Evolutionary conservation across 1,140 invertebrate genomes (phyloP).

Genomic region (Orius insidiosus): DNA sequence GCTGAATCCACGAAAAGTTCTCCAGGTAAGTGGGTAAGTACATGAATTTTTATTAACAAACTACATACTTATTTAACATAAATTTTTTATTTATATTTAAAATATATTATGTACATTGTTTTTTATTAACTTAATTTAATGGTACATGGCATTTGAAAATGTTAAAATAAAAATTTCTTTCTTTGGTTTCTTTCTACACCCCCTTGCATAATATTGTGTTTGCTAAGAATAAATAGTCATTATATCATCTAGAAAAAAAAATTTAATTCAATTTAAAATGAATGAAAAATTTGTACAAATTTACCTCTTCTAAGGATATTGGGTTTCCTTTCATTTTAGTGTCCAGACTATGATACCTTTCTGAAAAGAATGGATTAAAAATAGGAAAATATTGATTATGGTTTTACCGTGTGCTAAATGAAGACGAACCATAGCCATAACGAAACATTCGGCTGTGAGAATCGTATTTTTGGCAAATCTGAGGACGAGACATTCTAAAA

Average conservation of each 20-base stretch:
- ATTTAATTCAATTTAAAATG: neutral
- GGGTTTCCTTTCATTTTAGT: slow-evolving; percentile 55
- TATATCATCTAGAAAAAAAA: neutral
- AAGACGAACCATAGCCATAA: slow-evolving; percentile 48
- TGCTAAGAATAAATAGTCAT: too few relatives aligned
- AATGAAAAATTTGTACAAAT: slow-evolving; percentile 1
- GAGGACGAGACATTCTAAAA: slow-evolving; percentile 50
- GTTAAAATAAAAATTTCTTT: neutral
- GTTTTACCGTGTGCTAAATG: slow-evolving; percentile 51
- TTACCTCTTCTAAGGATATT: slow-evolving; percentile 54
- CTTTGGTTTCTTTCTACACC: too few relatives aligned
- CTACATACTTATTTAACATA: too few relatives aligned
- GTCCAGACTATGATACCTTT: slow-evolving; percentile 49
- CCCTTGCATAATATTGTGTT: neutral
- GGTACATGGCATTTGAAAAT: too few relatives aligned
- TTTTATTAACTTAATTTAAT: too few relatives aligned
- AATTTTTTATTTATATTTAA: too few relatives aligned
- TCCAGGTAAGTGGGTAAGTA: too few relatives aligned
- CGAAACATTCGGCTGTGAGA: slow-evolving; percentile 42
- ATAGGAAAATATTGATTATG: neutral
- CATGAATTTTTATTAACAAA: too few relatives aligned
- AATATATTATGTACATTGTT: too few relatives aligned
- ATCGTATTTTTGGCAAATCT: slow-evolving; percentile 42
- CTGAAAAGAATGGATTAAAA: slow-evolving; percentile 29
- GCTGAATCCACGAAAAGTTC: too few relatives aligned